Evolutionary conservation across 2,113 vertebrate species (phyloP), one percentile per base, ranked within the genome.

Genomic region (Fregata magnificens): DNA sequence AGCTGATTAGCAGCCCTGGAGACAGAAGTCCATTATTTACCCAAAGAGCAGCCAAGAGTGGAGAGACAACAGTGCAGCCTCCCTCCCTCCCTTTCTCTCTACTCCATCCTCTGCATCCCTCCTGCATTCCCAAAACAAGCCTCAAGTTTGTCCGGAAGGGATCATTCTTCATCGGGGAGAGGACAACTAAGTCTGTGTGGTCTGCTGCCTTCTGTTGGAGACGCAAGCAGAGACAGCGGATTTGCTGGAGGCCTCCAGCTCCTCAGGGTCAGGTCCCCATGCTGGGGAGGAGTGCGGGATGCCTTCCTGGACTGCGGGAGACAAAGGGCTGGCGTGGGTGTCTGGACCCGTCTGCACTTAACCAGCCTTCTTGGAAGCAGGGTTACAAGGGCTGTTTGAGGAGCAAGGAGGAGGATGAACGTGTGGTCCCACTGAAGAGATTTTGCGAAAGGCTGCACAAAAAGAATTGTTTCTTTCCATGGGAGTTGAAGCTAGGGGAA

Each of bases 11-110:
- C 73, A 91, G 55, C 87, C 84, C 71, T 86, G 87, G 96, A 97
- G 93, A 91, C 62, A 94, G 62, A 93, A 93, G 78, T 94, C 86
- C 91, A 47, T 95, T 97, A 95, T 95, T 95, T 88, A 93, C 55
- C 73, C 84, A 31, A 82, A 88, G 63, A 91, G 59, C 78, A 95
- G 89, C 85, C 71, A 91, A 76, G 49, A 89, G 31, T 50, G 45
- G 73, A 89, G 63, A 83, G 66, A 82, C 74, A 66, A 56, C 61
- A 87, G 77, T 90, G 89, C 71, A 70, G 42, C 50, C 61, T 91
- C 55, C 66, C 58, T 92, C 73, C 52, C 28, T 86, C 53, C 38
- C 31, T 53, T 70, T 63, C 72, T 44, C 42, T 74, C 56, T 59
- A 2, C 50, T 70, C 61, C 24, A 19, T 89, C 65, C 63, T 91